A percentile compares a stretch with the other conserved stretches of the same genome.
phyloP scores from a whole-genome alignment of 2,113 vertebrate genomes.

The Eupsittula cactorum region DNA sequence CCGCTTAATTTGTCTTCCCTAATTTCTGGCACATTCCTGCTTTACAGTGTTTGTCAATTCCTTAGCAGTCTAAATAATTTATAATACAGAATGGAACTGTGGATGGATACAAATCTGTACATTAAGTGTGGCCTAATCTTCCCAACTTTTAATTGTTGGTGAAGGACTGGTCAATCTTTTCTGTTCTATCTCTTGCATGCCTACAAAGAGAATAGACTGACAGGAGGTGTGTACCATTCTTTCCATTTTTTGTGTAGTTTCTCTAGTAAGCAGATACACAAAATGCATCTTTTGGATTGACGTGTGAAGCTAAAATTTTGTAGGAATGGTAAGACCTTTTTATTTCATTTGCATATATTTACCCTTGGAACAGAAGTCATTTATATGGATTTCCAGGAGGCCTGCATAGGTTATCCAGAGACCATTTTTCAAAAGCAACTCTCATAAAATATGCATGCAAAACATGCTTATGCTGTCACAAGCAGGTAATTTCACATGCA shows the following conservation, averaged over 20 bases:
- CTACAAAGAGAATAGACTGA: background rate
- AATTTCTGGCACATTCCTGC: background rate
- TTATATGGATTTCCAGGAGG: slow-evolving; percentile 30
- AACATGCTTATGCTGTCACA: slow-evolving; percentile 40
- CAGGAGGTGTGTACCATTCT: background rate
- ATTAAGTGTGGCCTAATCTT: background rate
- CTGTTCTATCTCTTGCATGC: background rate
- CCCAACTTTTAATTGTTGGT: background rate
- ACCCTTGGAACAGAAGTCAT: background rate
- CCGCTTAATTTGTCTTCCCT: background rate
- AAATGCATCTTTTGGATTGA: background rate
- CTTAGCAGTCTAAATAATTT: background rate
- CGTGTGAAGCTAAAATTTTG: background rate
- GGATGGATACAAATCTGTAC: background rate
- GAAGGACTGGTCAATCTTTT: background rate
- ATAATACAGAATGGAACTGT: background rate
- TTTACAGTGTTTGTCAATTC: background rate
- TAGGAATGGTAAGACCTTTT: slow-evolving; percentile 1
- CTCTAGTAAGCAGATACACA: background rate
- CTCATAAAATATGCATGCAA: slow-evolving; percentile 36
- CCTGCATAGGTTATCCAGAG: slow-evolving; percentile 25
- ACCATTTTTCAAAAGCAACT: slow-evolving; percentile 28
- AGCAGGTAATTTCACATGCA: slow-evolving; percentile 52
- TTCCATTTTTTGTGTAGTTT: background rate
- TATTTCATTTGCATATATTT: slow-evolving; percentile 28